phyloP scores from a whole-genome alignment of 2,797 vertebrate species.

The Betta splendens region DNA sequence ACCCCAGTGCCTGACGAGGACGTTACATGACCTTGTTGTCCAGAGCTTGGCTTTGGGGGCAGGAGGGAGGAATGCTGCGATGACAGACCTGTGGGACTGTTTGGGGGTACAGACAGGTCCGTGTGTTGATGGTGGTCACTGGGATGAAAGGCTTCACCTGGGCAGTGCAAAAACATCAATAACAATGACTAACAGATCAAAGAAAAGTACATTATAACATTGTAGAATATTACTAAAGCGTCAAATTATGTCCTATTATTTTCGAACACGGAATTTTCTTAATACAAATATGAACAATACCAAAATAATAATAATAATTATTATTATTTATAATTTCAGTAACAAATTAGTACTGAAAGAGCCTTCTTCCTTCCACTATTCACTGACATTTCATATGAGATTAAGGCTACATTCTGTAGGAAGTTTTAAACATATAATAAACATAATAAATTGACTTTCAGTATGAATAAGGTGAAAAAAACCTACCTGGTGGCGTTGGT shows the following conservation, averaged over 20 bases:
- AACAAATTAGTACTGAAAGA: too few species aligned
- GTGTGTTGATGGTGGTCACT: slow-evolving; percentile 94
- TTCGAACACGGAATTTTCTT: too few species aligned
- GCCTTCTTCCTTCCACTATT: too few species aligned
- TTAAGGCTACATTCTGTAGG: neutral
- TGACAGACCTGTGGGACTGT: slow-evolving; percentile 94
- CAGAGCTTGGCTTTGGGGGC: slow-evolving; percentile 84
- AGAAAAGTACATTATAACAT: too few species aligned
- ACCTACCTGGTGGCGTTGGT: slow-evolving; percentile 88
- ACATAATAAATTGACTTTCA: neutral
- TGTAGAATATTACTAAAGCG: too few species aligned
- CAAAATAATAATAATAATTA: too few species aligned
- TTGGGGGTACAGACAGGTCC: slow-evolving; percentile 96
- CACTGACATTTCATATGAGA: too few species aligned
- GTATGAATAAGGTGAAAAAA: neutral
- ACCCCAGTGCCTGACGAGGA: slow-evolving; percentile 76
- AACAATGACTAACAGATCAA: neutral
- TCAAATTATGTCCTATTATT: too few species aligned
- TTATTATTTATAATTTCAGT: too few species aligned
- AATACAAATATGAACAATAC: too few species aligned
- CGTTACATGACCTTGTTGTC: slow-evolving; percentile 86
- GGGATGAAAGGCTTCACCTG: slow-evolving; percentile 96
- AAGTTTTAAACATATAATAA: neutral
- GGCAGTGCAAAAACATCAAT: slow-evolving; percentile 23
- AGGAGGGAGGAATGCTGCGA: slow-evolving; percentile 89